These are phyloP conservation scores for Eustalomyia histrio DNA, from an alignment of 2,888 invertebrate genomes.

Conservation along the genomic window DNA sequence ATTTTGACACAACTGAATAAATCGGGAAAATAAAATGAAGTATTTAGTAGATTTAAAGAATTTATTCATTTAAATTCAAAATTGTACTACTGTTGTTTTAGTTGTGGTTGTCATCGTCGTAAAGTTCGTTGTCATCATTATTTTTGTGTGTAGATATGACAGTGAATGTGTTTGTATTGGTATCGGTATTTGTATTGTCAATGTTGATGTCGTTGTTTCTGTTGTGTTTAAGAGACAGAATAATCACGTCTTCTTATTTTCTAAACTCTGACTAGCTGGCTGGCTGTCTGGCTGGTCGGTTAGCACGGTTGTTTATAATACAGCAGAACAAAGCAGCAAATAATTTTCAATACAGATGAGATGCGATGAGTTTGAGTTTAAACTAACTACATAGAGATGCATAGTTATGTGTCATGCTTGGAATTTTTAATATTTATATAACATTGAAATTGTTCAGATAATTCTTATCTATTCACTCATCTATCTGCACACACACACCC, in stretches of 20 bases:
- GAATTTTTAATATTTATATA: slow-evolving; percentile 54
- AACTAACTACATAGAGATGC: background rate
- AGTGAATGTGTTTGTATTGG: background rate
- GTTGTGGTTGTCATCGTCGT: slow-evolving; percentile 31
- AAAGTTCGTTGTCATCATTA: slow-evolving; percentile 29
- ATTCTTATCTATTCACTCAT: background rate
- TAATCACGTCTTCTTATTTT: slow-evolving; percentile 38
- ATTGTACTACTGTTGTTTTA: background rate
- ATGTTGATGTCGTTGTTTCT: background rate
- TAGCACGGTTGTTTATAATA: slow-evolving; percentile 7
- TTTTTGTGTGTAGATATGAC: slow-evolving; percentile 1
- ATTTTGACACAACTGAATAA: too few relatives aligned
- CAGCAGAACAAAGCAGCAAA: slow-evolving; percentile 17
- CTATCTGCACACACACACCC: background rate
- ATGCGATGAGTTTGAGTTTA: slow-evolving; percentile 13
- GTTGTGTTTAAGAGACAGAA: background rate
- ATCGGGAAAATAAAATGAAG: too few relatives aligned
- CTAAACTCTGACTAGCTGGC: background rate
- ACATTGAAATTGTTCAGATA: slow-evolving; percentile 8
- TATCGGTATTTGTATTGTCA: background rate
- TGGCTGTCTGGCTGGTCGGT: slow-evolving; percentile 2
- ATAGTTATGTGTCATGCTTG: slow-evolving; percentile 36
- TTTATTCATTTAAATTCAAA: too few relatives aligned
- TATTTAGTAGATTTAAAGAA: too few relatives aligned
- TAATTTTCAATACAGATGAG: slow-evolving; percentile 16